phyloP scores from a whole-genome alignment of 2,113 vertebrate genomes.

The Calcarius ornatus region DNA sequence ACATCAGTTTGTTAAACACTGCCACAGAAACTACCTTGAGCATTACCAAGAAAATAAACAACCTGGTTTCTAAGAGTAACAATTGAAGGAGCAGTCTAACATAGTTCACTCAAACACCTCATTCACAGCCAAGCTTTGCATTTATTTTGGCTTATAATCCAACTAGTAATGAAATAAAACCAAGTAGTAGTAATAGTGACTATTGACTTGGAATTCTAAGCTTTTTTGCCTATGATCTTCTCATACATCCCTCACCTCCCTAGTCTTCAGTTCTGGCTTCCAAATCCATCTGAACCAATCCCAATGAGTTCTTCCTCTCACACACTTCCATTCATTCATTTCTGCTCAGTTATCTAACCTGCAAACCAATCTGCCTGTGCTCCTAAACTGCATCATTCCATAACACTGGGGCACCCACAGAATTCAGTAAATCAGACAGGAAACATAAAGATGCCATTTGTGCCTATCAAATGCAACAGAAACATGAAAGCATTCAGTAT shows the following conservation, averaged over 20 bases:
- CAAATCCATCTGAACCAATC: neutral
- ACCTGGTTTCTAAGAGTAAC: neutral
- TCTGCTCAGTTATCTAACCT: neutral
- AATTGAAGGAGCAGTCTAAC: neutral
- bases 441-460: neutral
- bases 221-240: neutral
- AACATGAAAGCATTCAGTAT: neutral
- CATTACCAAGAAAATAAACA: neutral
- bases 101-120: neutral
- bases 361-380: neutral
- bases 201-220: neutral
- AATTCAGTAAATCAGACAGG: neutral
- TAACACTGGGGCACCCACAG: neutral
- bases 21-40: neutral
- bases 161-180: neutral
- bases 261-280: neutral
- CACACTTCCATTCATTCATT: neutral
- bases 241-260: neutral
- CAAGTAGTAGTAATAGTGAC: neutral
- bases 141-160: neutral
- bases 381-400: neutral
- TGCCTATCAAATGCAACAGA: neutral
- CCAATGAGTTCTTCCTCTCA: neutral
- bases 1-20: neutral
- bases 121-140: neutral